Conservation (phyloP, 2,797 vertebrate genomes). For the Sebastes melanostomus region DNA sequence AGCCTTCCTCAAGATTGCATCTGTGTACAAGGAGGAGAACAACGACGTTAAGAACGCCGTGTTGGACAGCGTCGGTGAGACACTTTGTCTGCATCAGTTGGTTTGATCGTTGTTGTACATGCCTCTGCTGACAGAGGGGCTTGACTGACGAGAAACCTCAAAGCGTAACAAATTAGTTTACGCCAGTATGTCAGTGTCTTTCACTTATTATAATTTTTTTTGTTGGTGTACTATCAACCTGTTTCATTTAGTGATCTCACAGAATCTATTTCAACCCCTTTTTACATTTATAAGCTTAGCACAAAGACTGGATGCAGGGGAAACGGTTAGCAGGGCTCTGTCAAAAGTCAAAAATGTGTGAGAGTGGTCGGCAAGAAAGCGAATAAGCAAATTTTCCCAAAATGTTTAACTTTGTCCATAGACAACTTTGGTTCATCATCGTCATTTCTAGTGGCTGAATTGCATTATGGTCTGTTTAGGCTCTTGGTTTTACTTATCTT, state of each 20-base stretch:
- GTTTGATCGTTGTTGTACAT: not conserved
- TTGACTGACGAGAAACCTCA: not conserved
- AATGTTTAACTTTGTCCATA: too few relatives aligned
- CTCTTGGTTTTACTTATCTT: too few relatives aligned
- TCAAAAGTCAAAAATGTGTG: too few relatives aligned
- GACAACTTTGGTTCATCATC: too few relatives aligned
- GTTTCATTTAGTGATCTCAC: not conserved
- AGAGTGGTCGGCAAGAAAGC: too few relatives aligned
- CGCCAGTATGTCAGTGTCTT: not conserved
- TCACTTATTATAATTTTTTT: not conserved
- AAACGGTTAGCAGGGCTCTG: too few relatives aligned
- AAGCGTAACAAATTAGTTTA: not conserved
- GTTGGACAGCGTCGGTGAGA: slow-evolving; percentile 82
- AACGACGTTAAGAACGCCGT: slow-evolving; percentile 83
- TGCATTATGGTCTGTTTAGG: not conserved
- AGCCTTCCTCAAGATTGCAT: slow-evolving; percentile 92
- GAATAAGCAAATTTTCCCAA: too few relatives aligned
- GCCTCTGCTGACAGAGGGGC: not conserved
- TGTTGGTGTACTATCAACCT: not conserved
- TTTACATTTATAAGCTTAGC: too few relatives aligned
- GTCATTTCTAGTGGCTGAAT: not conserved
- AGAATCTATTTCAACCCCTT: not conserved
- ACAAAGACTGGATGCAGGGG: too few relatives aligned
- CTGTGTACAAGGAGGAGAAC: slow-evolving; percentile 92
- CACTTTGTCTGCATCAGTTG: not conserved